phyloP scores from a whole-genome alignment of 2,113 vertebrate genomes.

The Gadus chalcogrammus region DNA sequence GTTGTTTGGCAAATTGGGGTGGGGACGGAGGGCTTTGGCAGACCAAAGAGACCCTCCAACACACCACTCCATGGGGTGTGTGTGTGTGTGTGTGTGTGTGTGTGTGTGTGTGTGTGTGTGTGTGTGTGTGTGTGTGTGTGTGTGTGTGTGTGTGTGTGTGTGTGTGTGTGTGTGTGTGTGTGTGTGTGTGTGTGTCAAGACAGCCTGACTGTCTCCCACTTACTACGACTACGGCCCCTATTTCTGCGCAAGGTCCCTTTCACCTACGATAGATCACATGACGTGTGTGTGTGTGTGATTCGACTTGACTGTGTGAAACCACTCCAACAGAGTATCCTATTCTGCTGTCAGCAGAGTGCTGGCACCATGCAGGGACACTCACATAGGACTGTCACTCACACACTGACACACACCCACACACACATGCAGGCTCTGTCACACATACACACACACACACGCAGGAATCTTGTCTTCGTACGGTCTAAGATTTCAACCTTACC shows the following conservation, averaged over 20 bases:
- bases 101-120: too few relatives aligned
- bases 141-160: neutral
- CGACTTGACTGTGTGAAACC: slow-evolving; percentile 46
- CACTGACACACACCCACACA: slow-evolving; percentile 14
- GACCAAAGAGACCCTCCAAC: neutral
- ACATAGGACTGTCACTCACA: slow-evolving; percentile 44
- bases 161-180: too few relatives aligned
- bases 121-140: too few relatives aligned
- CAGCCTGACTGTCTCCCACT: neutral
- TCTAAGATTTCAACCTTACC: too few relatives aligned
- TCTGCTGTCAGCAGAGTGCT: slow-evolving; percentile 46
- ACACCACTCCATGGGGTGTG: neutral
- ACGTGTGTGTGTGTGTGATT: slow-evolving; percentile 8
- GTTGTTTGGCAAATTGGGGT: neutral
- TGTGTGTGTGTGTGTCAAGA: too few relatives aligned
- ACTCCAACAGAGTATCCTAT: slow-evolving; percentile 51
- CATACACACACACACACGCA: neutral
- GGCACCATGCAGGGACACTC: slow-evolving; percentile 43
- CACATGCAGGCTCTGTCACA: slow-evolving; percentile 15
- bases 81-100: too few relatives aligned
- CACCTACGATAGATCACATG: neutral
- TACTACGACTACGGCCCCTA: neutral
- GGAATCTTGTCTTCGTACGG: too few relatives aligned
- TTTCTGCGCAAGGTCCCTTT: neutral
- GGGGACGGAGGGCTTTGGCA: neutral